Evolutionary conservation across 2,888 invertebrate species (phyloP).

Genomic region (Cyaniris semiargus): DNA sequence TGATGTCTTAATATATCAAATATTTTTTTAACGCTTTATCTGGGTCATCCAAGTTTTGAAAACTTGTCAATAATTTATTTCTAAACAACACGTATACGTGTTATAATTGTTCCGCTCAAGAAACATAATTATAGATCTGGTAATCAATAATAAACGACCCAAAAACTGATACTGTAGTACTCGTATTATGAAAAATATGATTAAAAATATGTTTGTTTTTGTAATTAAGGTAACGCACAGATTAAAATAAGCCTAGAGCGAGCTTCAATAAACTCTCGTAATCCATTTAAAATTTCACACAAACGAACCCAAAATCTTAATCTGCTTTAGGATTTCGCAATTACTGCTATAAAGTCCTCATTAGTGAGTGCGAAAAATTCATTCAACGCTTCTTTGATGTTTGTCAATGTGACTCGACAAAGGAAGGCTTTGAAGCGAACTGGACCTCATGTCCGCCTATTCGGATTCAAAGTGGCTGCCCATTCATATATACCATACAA

Average conservation of each 20-base stretch:
- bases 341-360: background rate
- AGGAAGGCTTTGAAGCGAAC: background rate
- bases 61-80: no score
- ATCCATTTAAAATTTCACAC: background rate
- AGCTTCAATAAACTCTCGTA: background rate
- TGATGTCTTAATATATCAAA: no score
- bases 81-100: no score
- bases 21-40: no score
- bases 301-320: background rate
- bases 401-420: background rate
- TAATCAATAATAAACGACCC: no score
- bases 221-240: background rate
- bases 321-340: background rate
- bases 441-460: background rate
- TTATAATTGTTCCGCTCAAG: no score
- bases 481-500: background rate
- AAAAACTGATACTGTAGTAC: no score
- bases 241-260: constrained; percentile 19
- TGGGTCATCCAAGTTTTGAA: no score
- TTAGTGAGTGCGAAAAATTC: background rate
- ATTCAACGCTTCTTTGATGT: constrained; percentile 14
- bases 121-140: no score
- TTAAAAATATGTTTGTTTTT: background rate
- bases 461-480: background rate
- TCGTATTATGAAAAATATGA: background rate